Evolutionary conservation across 2,113 vertebrate species (phyloP).

Genomic region (Struthio camelus): DNA sequence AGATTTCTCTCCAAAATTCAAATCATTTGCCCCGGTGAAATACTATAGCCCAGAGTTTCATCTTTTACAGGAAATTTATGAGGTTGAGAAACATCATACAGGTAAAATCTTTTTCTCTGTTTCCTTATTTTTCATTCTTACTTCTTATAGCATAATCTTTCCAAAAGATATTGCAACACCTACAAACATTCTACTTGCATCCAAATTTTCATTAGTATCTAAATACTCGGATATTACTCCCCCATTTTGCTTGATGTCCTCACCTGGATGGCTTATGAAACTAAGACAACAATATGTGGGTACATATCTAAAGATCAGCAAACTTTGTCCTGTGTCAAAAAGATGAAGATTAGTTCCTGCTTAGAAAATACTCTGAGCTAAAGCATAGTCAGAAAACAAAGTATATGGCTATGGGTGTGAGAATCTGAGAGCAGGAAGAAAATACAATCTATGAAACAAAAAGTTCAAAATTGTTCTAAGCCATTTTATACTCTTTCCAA

Average conservation of each 20-base stretch:
- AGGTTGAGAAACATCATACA: not conserved
- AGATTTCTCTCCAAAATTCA: not conserved
- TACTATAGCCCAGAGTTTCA: not conserved
- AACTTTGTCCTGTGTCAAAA: not conserved
- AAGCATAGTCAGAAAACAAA: not conserved
- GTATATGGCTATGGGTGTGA: accelerated
- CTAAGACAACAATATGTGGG: not conserved
- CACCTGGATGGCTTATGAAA: not conserved
- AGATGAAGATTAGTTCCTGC: not conserved
- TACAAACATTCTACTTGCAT: not conserved
- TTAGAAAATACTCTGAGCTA: not conserved
- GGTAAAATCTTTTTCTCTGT: not conserved
- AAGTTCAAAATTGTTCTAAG: not conserved
- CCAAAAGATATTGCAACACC: not conserved
- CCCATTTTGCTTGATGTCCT: not conserved
- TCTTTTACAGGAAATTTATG: not conserved
- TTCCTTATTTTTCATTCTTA: not conserved
- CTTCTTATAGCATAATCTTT: not conserved
- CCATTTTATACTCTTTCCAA: not conserved
- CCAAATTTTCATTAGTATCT: not conserved
- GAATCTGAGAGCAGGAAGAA: not conserved
- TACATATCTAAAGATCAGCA: not conserved
- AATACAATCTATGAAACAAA: not conserved
- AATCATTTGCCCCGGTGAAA: not conserved
- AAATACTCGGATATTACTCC: not conserved